These are phyloP conservation scores for Lerista edwardsae DNA, from an alignment of 2,797 vertebrate genomes.

Conservation along the genomic window DNA sequence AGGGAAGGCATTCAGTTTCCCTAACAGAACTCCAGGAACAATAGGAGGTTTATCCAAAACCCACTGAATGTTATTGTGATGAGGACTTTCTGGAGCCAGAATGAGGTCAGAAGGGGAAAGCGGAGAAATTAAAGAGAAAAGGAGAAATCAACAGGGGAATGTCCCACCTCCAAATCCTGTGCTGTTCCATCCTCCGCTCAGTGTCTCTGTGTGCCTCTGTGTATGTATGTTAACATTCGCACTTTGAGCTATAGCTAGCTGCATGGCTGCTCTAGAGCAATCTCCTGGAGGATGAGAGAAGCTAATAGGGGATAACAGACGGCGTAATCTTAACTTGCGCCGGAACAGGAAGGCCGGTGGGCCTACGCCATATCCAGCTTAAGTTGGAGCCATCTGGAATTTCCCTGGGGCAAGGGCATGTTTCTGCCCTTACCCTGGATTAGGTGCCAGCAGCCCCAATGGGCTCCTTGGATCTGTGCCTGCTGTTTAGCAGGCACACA, in stretches of 20 bases:
- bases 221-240: no score
- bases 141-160: no score
- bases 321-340: no score
- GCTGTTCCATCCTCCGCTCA: not conserved
- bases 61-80: not conserved
- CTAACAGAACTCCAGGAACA: accelerated
- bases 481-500: no score
- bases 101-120: accelerated
- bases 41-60: not conserved
- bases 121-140: accelerated
- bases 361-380: no score
- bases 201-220: not conserved
- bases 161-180: not conserved
- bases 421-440: no score
- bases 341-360: no score
- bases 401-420: no score
- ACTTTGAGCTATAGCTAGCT: not conserved
- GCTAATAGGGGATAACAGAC: no score
- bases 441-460: no score
- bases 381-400: no score
- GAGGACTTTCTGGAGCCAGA: not conserved
- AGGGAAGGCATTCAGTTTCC: not conserved
- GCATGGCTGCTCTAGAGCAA: not conserved
- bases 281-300: not conserved
- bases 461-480: no score